Evolutionary conservation across 2,888 invertebrate genomes (phyloP).

Genomic region (Branchipolynoe longqiensis): DNA sequence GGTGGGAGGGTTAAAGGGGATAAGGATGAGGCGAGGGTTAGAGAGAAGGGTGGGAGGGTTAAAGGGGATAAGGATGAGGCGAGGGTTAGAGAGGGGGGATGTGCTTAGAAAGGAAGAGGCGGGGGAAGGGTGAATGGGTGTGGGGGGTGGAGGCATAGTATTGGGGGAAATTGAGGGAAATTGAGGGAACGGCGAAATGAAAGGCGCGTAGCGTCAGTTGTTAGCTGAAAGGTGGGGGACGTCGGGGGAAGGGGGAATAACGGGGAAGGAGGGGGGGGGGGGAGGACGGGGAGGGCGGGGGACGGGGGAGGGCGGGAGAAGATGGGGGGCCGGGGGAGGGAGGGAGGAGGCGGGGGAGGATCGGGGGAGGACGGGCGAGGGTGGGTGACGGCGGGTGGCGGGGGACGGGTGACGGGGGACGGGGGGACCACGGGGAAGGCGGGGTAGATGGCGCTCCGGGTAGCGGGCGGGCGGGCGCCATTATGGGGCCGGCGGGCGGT

Average conservation of each 20-base stretch:
- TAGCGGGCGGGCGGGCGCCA: slow-evolving; percentile 10
- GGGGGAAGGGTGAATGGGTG: neutral
- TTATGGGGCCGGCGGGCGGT: slow-evolving; percentile 29
- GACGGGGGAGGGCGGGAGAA: neutral
- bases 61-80: too few species aligned
- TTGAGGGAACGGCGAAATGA: neutral
- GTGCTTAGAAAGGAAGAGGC: slow-evolving; percentile 16
- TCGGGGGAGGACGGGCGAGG: neutral
- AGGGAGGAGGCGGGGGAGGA: neutral
- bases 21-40: too few species aligned
- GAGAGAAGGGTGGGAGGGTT: too few species aligned
- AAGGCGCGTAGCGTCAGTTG: neutral
- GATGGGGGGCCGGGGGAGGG: neutral
- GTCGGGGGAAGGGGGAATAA: neutral
- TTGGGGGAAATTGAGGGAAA: neutral
- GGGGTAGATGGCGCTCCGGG: neutral
- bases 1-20: too few species aligned
- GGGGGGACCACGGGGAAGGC: neutral
- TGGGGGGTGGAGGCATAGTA: neutral
- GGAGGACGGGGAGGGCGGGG: neutral
- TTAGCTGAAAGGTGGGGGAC: neutral
- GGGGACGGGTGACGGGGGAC: neutral
- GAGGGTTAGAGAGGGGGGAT: too few species aligned
- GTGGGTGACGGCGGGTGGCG: neutral
- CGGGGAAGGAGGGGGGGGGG: neutral